Evolutionary conservation across 2,797 vertebrate species (phyloP), one percentile per base, ranked within the genome.

Genomic region (Gila robusta): DNA sequence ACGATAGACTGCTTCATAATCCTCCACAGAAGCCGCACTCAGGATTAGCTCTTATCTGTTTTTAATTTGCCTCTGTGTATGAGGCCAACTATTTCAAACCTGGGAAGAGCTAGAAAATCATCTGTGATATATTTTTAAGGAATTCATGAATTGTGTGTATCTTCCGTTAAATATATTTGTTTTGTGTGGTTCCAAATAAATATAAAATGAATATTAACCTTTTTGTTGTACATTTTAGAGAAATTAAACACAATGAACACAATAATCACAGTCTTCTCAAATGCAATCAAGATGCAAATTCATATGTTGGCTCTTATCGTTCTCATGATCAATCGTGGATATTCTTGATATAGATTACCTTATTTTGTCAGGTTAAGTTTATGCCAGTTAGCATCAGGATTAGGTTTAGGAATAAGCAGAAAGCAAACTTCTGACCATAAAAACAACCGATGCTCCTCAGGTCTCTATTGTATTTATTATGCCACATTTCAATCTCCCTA

Each of bases 1-100:
- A 87, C 28, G 69, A 85, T 77, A 49, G 70, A 81, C 81, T 59
- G 79, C 70, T 39, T 62, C 37, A 52, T 89, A 86, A 89, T 85
- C 88, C 82, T 44, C 59, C 47, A 17, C 70, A 44, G 64, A 79
- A 74, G 66, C 32, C 19, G 41, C 56, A 49, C 32, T 85, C 32
- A 85, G 28, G 62, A 88, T 88, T 70, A 81, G 78, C 71, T 76
- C 41, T 82, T 47, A 80, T 59, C 64, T 67, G 82, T 54, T 70
- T 66, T 26, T 89, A 49, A 19, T 81, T 56, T 39, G 70, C 81
- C 41, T 85, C 52, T 83, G 37, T 9, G 49, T 32, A 86, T 81
- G 70, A 80, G 21, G 76, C 59, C 76, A 54, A 35, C 52, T 19
- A 37, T 56, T 64, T 67, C 74, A 77, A 84, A 84, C n/a, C 66